A percentile compares a stretch with the other conserved stretches of the same genome.
Conservation (phyloP, 2,888 invertebrate genomes). For the Drosophila mimica region DNA sequence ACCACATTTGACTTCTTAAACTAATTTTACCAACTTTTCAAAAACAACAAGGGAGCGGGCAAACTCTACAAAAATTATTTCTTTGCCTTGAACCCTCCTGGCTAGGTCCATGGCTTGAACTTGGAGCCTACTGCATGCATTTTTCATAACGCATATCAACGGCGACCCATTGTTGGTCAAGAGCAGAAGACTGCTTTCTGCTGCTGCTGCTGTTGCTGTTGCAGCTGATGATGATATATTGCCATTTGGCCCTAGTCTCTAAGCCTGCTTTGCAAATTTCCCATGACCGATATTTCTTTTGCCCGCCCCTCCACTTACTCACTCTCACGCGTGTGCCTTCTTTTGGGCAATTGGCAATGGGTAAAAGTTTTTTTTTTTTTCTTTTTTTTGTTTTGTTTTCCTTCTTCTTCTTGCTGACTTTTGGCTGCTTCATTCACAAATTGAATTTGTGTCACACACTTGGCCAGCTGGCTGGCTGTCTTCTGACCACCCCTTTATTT, state of each 20-base stretch:
- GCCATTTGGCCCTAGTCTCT: constrained; percentile 37
- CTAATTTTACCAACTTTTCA: neutral
- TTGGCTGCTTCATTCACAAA: constrained; percentile 77
- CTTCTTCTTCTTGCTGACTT: constrained; percentile 12
- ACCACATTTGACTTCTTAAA: neutral
- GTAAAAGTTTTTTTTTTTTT: constrained; percentile 50
- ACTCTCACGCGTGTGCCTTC: constrained; percentile 53
- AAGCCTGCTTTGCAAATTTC: constrained; percentile 59
- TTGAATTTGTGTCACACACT: constrained; percentile 72
- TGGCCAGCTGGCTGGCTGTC: constrained; percentile 46
- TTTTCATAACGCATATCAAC: constrained; percentile 70
- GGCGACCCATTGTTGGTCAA: constrained; percentile 63
- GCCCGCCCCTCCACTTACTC: constrained; percentile 1
- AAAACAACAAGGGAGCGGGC: neutral
- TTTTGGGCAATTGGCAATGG: constrained; percentile 66
- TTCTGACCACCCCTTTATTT: constrained; percentile 78
- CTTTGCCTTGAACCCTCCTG: neutral
- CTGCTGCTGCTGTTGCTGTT: constrained; percentile 7
- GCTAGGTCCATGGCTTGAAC: neutral
- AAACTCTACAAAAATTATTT: neutral
- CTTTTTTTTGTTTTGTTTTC: constrained; percentile 12
- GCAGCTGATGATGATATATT: constrained; percentile 60
- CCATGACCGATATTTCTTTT: constrained; percentile 74
- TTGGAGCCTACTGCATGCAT: constrained; percentile 46
- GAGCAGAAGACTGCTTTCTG: constrained; percentile 18